A percentile compares a stretch with the other conserved stretches of the same genome.
Conservation (phyloP, 1,140 invertebrate genomes). For the Mamestra configurata region DNA sequence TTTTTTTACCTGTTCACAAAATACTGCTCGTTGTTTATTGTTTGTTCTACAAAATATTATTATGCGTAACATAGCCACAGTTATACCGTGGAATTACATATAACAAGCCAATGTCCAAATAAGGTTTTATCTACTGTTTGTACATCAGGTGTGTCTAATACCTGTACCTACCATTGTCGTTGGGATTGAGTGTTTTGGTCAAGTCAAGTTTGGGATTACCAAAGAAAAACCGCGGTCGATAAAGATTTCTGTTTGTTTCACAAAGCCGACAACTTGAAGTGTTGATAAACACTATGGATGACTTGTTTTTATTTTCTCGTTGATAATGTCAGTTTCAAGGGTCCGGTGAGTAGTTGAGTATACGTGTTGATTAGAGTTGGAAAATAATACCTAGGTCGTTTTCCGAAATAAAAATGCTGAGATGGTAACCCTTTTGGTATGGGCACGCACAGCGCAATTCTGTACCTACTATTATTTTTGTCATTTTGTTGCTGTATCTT, state of each 20-base stretch:
- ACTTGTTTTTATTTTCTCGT: slow-evolving; percentile 26
- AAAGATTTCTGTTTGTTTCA: slow-evolving; percentile 1
- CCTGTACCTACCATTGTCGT: slow-evolving; percentile 1
- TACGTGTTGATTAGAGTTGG: not conserved
- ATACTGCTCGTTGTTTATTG: too few relatives aligned
- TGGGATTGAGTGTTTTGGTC: slow-evolving; percentile 6
- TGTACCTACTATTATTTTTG: too few relatives aligned
- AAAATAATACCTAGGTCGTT: not conserved
- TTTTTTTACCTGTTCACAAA: too few relatives aligned
- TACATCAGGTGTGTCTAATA: slow-evolving; percentile 22
- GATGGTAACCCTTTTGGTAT: too few relatives aligned
- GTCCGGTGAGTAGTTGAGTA: not conserved
- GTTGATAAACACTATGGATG: slow-evolving; percentile 13
- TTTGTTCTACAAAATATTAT: not conserved
- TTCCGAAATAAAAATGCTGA: too few relatives aligned
- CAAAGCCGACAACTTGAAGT: slow-evolving; percentile 19
- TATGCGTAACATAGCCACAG: slow-evolving; percentile 1
- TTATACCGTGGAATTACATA: slow-evolving; percentile 8
- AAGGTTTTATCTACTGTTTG: slow-evolving; percentile 13
- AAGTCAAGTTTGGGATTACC: slow-evolving; percentile 15
- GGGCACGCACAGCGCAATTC: too few relatives aligned
- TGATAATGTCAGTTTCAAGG: slow-evolving; percentile 43
- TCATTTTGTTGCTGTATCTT: too few relatives aligned
- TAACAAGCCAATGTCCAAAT: slow-evolving; percentile 1
- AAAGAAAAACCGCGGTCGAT: not conserved